Evolutionary conservation across 2,113 vertebrate genomes (phyloP).

Genomic region (Chionodraco myersi): DNA sequence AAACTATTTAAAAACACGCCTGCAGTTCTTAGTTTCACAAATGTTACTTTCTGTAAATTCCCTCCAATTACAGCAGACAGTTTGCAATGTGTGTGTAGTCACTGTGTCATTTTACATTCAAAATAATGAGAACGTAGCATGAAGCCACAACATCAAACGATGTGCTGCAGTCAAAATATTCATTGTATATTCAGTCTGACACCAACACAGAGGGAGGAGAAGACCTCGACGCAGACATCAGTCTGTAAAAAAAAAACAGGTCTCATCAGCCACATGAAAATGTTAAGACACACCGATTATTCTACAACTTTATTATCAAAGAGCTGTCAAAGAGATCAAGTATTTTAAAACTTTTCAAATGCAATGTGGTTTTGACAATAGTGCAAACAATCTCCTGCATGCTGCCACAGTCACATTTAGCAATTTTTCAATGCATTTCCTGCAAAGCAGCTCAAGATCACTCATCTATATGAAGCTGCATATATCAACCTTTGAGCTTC

Average conservation of each 20-base stretch:
- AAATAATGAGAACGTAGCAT: conserved; percentile 49
- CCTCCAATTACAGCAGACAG: conserved; percentile 56
- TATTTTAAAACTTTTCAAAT: conserved; percentile 15
- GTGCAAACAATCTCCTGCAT: conserved; percentile 23
- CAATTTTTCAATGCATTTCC: conserved; percentile 7
- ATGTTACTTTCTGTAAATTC: conserved; percentile 34
- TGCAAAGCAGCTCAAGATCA: neutral
- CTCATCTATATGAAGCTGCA: neutral
- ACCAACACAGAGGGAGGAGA: conserved; percentile 30
- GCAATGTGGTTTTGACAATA: conserved; percentile 32
- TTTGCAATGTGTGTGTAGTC: conserved; percentile 50
- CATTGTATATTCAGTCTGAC: conserved; percentile 47
- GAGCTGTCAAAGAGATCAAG: conserved; percentile 20
- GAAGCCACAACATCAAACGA: conserved; percentile 58
- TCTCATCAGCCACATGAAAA: conserved; percentile 39
- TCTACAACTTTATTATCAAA: conserved; percentile 40
- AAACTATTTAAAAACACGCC: conserved; percentile 28
- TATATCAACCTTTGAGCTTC: neutral
- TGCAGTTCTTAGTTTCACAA: conserved; percentile 22
- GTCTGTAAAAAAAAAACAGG: conserved; percentile 16
- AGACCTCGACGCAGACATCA: conserved; percentile 24
- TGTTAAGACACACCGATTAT: conserved; percentile 21
- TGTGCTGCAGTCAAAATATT: conserved; percentile 31
- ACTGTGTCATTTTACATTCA: conserved; percentile 47
- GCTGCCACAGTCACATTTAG: conserved; percentile 17